These are phyloP conservation scores for Trichoplusia ni DNA, from an alignment of 1,140 invertebrate genomes.

Conservation along the genomic window DNA sequence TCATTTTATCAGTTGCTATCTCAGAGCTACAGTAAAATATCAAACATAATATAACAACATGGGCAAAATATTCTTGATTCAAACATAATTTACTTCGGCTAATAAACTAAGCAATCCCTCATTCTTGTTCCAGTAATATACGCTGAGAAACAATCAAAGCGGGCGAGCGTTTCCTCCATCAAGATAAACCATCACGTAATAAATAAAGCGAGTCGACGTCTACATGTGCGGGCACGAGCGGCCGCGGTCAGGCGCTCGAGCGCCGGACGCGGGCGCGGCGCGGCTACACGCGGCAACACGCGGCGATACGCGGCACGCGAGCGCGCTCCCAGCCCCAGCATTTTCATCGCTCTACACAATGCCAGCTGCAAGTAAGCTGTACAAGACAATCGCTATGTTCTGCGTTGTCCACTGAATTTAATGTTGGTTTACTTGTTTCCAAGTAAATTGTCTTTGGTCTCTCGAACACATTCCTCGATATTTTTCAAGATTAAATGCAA, in stretches of 20 bases:
- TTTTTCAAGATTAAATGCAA: no score
- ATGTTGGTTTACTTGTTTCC: no score
- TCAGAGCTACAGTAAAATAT: no score
- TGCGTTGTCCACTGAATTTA: not conserved
- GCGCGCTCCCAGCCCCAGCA: not conserved
- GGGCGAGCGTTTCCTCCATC: not conserved
- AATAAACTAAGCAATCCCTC: not conserved
- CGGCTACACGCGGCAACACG: no score
- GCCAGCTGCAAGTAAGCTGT: not conserved
- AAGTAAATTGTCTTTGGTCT: no score
- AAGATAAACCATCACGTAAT: slow-evolving; percentile 11
- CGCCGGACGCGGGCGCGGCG: no score
- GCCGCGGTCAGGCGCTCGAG: not conserved
- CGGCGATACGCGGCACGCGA: no score
- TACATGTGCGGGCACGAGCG: not conserved
- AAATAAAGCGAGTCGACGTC: slow-evolving; percentile 3
- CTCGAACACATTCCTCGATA: no score
- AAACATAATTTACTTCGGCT: not conserved
- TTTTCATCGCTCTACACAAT: slow-evolving; percentile 2
- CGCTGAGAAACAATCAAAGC: not conserved
- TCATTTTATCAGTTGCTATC: no score
- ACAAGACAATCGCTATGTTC: not conserved
- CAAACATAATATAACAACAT: no score
- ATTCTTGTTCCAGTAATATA: not conserved
- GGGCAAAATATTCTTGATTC: no score